phyloP scores from a whole-genome alignment of 1,140 invertebrate species.

The Zophobas atratus region DNA sequence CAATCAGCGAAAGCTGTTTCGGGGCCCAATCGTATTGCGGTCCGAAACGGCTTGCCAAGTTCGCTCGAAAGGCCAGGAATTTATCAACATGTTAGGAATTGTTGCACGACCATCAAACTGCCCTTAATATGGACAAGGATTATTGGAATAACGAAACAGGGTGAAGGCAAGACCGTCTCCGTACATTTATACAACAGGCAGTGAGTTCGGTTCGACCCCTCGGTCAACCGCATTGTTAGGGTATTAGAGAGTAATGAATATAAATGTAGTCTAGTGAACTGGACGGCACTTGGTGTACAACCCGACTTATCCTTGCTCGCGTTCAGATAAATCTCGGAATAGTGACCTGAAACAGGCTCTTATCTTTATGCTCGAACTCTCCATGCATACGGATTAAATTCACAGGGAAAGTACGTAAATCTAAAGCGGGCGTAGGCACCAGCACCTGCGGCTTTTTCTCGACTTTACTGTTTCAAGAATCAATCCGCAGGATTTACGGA shows the following conservation, averaged over 20 bases:
- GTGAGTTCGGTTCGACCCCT: conserved; percentile 50
- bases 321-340: conserved; percentile 35
- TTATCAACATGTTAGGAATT: conserved; percentile 14
- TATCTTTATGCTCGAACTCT: conserved; percentile 27
- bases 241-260: conserved; percentile 53
- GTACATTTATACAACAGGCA: conserved; percentile 35
- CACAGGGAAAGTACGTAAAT: conserved; percentile 29
- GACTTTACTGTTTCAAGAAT: conserved; percentile 35
- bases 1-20: too few species aligned
- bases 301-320: conserved; percentile 37
- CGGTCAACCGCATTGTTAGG: conserved; percentile 52
- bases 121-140: conserved; percentile 17
- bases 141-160: conserved; percentile 31
- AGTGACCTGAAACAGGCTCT: conserved; percentile 26
- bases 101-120: conserved; percentile 19
- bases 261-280: conserved; percentile 51
- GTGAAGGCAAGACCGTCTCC: conserved; percentile 14
- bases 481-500: conserved; percentile 36
- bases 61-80: conserved; percentile 9
- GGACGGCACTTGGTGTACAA: conserved; percentile 46
- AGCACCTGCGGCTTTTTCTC: conserved; percentile 32
- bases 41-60: neutral
- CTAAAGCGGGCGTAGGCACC: conserved; percentile 2
- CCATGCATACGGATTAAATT: conserved; percentile 41
- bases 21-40: too few species aligned